Percentiles rank a stretch among this genome's conserved stretches.
phyloP scores from a whole-genome alignment of 2,797 vertebrate species.

The Tachyglossus aculeatus region DNA sequence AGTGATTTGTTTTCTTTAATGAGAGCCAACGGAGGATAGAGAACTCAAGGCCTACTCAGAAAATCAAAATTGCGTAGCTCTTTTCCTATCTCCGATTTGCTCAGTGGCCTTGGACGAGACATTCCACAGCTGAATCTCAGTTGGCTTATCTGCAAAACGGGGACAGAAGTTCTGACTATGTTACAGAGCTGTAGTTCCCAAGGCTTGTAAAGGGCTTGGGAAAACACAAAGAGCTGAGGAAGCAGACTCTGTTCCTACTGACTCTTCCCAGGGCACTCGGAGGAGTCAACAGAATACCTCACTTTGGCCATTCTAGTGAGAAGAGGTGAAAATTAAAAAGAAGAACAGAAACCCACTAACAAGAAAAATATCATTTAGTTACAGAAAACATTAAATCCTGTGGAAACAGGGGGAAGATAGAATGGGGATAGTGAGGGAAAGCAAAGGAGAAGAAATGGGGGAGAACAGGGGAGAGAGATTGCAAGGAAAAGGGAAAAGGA shows the following conservation, averaged over 20 bases:
- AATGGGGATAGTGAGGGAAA: too few relatives aligned
- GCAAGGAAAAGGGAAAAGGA: too few relatives aligned
- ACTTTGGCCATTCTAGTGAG: too few relatives aligned
- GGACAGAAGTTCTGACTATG: background rate
- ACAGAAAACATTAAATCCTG: background rate
- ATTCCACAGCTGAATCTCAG: background rate
- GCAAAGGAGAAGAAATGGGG: too few relatives aligned
- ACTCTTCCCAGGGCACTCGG: background rate
- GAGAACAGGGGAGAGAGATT: too few relatives aligned
- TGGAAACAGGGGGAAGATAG: background rate
- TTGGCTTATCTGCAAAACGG: background rate
- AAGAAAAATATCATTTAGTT: background rate
- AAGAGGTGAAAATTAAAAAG: background rate
- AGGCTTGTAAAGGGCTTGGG: background rate
- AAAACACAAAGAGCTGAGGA: background rate
- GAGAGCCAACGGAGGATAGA: too few relatives aligned
- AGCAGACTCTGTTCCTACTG: background rate
- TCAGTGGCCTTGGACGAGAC: background rate
- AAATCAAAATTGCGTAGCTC: rapidly evolving
- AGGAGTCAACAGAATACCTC: background rate
- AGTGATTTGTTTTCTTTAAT: too few relatives aligned
- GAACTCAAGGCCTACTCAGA: background rate
- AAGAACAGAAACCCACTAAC: background rate
- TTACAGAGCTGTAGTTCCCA: background rate
- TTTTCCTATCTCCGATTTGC: background rate